phyloP scores from a whole-genome alignment of 2,888 invertebrate species.

The Leptinotarsa haldemani region DNA sequence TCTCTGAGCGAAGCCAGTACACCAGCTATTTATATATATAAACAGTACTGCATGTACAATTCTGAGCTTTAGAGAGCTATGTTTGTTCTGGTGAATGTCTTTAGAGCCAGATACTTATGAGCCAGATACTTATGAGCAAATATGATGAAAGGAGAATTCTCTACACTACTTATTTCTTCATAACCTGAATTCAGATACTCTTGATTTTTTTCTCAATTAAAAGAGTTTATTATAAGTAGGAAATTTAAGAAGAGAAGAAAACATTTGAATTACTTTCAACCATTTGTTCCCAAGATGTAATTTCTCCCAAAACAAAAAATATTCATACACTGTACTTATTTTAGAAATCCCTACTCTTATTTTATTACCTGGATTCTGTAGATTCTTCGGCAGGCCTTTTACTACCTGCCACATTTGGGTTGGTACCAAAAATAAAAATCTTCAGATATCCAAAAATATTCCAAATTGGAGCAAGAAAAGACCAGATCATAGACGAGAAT shows the following conservation, averaged over 20 bases:
- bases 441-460: slow-evolving; percentile 69
- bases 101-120: no score
- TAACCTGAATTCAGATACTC: no score
- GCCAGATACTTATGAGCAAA: no score
- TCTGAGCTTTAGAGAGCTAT: no score
- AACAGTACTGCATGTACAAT: no score
- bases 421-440: slow-evolving; percentile 63
- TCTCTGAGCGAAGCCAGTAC: no score
- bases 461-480: slow-evolving; percentile 72
- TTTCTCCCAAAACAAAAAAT: not conserved
- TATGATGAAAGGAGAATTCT: no score
- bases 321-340: not conserved
- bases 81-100: no score
- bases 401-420: slow-evolving; percentile 56
- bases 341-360: not conserved
- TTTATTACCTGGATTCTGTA: slow-evolving; percentile 18
- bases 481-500: slow-evolving; percentile 71
- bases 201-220: no score
- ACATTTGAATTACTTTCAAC: not conserved
- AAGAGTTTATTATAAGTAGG: no score
- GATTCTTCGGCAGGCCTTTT: slow-evolving; percentile 33
- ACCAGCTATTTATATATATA: no score
- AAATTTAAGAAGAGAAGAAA: not conserved
- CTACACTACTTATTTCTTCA: no score
- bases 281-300: not conserved